Percentiles rank a stretch among this genome's conserved stretches.
phyloP scores from a whole-genome alignment of 2,797 vertebrate genomes.

The Scolopax bukidnonensis region DNA sequence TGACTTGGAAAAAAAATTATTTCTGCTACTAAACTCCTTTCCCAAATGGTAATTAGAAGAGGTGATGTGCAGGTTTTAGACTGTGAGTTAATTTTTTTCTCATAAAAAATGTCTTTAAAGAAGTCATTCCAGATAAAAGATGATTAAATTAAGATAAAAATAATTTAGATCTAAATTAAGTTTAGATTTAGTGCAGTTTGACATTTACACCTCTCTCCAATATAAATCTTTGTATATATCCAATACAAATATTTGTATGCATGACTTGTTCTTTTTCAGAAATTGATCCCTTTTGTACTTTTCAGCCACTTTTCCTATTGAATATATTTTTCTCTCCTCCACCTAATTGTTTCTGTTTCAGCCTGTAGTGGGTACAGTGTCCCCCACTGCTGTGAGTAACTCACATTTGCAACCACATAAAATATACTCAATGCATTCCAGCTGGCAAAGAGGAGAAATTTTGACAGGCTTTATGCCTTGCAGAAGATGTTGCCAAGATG shows the following conservation, averaged over 20 bases:
- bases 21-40: neutral
- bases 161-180: neutral
- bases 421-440: neutral
- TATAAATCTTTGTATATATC: neutral
- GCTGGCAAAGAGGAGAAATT: neutral
- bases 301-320: neutral
- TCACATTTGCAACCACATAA: neutral
- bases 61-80: neutral
- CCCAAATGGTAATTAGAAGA: neutral
- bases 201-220: neutral
- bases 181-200: neutral
- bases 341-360: neutral
- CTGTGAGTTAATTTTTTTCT: neutral
- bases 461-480: neutral
- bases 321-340: neutral
- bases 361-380: neutral
- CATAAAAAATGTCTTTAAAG: neutral
- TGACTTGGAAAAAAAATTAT: neutral
- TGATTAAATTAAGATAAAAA: neutral
- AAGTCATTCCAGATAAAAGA: neutral
- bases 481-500: constrained; percentile 27
- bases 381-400: neutral
- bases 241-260: neutral
- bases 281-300: neutral
- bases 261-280: neutral